A percentile compares a stretch with the other conserved stretches of the same genome.
These are phyloP conservation scores for Sebastolobus alascanus DNA, from an alignment of 2,797 vertebrate genomes.

Conservation along the genomic window DNA sequence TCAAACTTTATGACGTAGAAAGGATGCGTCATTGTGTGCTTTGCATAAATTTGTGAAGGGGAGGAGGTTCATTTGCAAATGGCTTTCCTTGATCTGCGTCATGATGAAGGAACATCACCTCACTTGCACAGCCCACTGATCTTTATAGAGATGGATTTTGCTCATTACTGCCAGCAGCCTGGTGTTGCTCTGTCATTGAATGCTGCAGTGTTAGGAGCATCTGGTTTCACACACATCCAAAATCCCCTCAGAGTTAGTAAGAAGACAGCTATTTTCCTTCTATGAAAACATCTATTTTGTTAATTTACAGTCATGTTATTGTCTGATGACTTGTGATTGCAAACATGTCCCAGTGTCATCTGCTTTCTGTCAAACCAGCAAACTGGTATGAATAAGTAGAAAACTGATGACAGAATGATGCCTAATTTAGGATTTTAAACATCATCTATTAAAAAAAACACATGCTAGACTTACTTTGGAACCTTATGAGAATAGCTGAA, in stretches of 20 bases:
- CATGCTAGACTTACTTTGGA: neutral
- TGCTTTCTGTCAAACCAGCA: neutral
- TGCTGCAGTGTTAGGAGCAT: conserved; percentile 25
- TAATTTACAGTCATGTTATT: neutral
- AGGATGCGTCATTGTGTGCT: conserved; percentile 48
- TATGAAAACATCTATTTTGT: neutral
- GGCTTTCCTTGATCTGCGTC: conserved; percentile 47
- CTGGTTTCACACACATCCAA: conserved; percentile 25
- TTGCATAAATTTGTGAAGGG: conserved; percentile 10
- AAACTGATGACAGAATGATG: neutral
- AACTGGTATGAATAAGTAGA: neutral
- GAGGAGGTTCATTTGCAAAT: conserved; percentile 56
- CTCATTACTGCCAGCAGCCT: conserved; percentile 32
- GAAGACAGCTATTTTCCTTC: neutral
- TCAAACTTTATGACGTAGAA: conserved; percentile 66
- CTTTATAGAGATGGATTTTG: conserved; percentile 57
- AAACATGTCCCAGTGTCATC: neutral
- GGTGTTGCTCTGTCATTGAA: neutral
- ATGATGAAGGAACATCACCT: conserved; percentile 11
- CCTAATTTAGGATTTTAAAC: neutral
- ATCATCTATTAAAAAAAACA: neutral
- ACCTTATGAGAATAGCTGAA: neutral
- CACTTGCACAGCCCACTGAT: conserved; percentile 33
- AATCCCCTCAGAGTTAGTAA: neutral
- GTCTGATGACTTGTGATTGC: neutral